These are phyloP conservation scores for Biston betularia DNA, from an alignment of 2,888 invertebrate genomes.

Conservation along the genomic window DNA sequence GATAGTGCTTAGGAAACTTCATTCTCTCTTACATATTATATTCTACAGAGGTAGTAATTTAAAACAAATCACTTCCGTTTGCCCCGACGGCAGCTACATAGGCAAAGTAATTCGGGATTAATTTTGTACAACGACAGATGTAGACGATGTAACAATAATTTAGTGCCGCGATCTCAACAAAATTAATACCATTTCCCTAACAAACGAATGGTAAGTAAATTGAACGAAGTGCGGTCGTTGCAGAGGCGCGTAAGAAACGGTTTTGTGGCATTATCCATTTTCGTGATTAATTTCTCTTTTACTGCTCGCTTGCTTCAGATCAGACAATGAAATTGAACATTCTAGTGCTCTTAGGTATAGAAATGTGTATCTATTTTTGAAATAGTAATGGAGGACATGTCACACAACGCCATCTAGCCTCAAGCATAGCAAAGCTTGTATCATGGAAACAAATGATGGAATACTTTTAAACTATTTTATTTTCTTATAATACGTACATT, in stretches of 20 bases:
- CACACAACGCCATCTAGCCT: no score
- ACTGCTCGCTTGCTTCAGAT: constrained; percentile 42
- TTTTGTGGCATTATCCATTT: constrained; percentile 49
- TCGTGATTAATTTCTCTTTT: constrained; percentile 53
- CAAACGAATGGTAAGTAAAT: constrained; percentile 16
- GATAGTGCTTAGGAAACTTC: no score
- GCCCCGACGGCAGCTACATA: no score
- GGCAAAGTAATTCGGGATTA: background rate
- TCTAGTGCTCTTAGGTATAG: constrained; percentile 19
- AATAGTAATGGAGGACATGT: no score
- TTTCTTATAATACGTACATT: no score
- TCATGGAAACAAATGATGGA: no score
- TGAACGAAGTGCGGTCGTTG: constrained; percentile 17
- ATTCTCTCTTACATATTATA: no score
- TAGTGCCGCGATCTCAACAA: constrained; percentile 21
- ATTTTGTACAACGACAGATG: constrained; percentile 5
- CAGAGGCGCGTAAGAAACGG: constrained; percentile 33
- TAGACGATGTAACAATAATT: constrained; percentile 23
- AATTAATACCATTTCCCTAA: constrained; percentile 35
- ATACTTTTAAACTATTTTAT: no score
- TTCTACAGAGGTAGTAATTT: no score
- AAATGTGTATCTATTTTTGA: constrained; percentile 5
- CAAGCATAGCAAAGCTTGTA: no score
- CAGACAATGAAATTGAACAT: constrained; percentile 45
- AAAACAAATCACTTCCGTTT: no score